A percentile compares a stretch with the other conserved stretches of the same genome.
Evolutionary conservation across 2,113 vertebrate genomes (phyloP).

Genomic region (Paramormyrops kingsleyae): DNA sequence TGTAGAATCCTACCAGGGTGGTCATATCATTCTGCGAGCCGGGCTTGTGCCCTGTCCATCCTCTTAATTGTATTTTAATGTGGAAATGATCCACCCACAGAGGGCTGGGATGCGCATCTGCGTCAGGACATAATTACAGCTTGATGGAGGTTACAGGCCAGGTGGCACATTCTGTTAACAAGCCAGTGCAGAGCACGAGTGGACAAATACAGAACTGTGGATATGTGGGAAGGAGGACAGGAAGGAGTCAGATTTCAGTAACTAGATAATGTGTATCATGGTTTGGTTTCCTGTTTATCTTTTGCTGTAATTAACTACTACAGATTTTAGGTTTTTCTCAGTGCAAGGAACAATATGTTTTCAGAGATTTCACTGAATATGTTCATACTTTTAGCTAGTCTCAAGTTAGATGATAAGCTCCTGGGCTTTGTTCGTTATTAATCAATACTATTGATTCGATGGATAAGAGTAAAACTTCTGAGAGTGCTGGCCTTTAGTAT

Average conservation of each 20-base stretch:
- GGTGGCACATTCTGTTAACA: not conserved
- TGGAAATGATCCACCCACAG: not conserved
- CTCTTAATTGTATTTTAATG: not conserved
- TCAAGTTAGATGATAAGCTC: not conserved
- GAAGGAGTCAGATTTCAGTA: not conserved
- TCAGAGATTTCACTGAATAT: not conserved
- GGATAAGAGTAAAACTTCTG: not conserved
- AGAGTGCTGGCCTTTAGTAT: not conserved
- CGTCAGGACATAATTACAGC: not conserved
- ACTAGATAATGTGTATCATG: not conserved
- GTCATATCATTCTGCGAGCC: not conserved
- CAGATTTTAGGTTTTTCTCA: not conserved
- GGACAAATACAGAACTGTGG: not conserved
- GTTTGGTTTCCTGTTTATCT: not conserved
- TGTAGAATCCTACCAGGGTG: not conserved
- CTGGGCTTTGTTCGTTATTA: not conserved
- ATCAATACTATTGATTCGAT: not conserved
- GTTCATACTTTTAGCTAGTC: not conserved
- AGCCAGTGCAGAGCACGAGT: not conserved
- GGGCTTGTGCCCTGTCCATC: not conserved
- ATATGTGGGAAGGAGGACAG: not conserved
- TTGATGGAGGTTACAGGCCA: not conserved
- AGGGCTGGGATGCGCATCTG: not conserved
- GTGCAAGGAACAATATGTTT: not conserved
- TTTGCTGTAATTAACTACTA: not conserved